Percentiles rank a stretch among this genome's conserved stretches.
Conservation (phyloP, 2,888 invertebrate species). For the Torymus aiolomorphi region DNA sequence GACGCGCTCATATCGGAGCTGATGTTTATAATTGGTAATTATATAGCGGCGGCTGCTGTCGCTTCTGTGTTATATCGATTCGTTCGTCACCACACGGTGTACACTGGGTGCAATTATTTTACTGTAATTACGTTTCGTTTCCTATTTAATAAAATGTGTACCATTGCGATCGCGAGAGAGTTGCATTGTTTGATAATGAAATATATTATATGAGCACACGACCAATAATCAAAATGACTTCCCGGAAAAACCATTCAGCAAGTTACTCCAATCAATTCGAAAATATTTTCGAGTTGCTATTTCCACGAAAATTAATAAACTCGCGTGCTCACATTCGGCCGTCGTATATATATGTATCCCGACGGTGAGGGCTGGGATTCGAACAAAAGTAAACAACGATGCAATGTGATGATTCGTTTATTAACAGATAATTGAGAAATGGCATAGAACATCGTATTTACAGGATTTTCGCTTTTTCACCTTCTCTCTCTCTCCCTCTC, state of each 20-base stretch:
- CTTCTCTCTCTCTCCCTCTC: too few relatives aligned
- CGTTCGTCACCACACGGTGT: neutral
- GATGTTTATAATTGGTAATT: constrained; percentile 43
- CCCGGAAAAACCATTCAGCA: constrained; percentile 11
- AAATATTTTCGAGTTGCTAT: neutral
- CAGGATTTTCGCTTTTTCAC: constrained; percentile 11
- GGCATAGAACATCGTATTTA: constrained; percentile 18
- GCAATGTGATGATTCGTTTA: constrained; percentile 41
- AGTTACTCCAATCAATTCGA: constrained; percentile 16
- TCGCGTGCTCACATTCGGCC: too few relatives aligned
- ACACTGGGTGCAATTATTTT: constrained; percentile 32
- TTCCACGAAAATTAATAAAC: too few relatives aligned
- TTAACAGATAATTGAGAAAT: constrained; percentile 36
- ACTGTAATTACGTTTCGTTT: constrained; percentile 46
- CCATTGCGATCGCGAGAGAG: neutral
- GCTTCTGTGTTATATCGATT: neutral
- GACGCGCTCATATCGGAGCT: neutral
- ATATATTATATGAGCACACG: neutral
- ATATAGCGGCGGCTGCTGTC: neutral
- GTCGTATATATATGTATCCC: too few relatives aligned
- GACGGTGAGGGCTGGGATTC: neutral
- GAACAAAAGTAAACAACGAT: neutral
- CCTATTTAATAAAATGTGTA: constrained; percentile 45
- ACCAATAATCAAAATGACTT: constrained; percentile 14
- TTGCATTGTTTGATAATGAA: constrained; percentile 30